These are phyloP conservation scores for Isotomurus palustris DNA, from an alignment of 2,888 invertebrate genomes.

Conservation along the genomic window DNA sequence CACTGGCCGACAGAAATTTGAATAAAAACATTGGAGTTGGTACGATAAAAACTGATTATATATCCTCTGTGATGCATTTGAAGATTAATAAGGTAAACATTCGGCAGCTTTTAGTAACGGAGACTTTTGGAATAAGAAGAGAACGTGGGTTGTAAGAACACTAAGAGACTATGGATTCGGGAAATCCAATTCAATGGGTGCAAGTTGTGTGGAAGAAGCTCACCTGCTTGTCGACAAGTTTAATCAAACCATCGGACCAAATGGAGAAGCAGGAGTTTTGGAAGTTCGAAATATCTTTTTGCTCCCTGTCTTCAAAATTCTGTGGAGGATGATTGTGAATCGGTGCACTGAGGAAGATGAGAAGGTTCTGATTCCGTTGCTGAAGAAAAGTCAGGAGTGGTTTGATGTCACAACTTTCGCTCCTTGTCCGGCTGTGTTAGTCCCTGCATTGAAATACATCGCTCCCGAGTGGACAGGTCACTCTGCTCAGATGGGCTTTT, in stretches of 20 bases:
- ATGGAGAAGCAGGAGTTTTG: background rate
- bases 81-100: too few species aligned
- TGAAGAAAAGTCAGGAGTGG: background rate
- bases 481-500: background rate
- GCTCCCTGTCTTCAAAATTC: background rate
- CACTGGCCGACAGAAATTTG: too few species aligned
- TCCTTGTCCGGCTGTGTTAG: background rate
- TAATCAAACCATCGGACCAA: background rate
- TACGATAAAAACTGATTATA: too few species aligned
- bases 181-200: background rate
- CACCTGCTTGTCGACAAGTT: background rate
- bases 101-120: background rate
- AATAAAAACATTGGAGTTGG: too few species aligned
- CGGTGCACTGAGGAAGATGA: background rate
- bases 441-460: background rate
- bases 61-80: too few species aligned
- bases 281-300: background rate
- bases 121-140: background rate
- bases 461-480: background rate
- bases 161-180: background rate
- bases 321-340: background rate
- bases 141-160: background rate
- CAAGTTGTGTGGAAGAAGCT: background rate
- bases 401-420: background rate
- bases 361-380: background rate